A percentile compares a stretch with the other conserved stretches of the same genome.
These are phyloP conservation scores for Oncopeltus fasciatus DNA, from an alignment of 1,140 invertebrate genomes.

Conservation along the genomic window DNA sequence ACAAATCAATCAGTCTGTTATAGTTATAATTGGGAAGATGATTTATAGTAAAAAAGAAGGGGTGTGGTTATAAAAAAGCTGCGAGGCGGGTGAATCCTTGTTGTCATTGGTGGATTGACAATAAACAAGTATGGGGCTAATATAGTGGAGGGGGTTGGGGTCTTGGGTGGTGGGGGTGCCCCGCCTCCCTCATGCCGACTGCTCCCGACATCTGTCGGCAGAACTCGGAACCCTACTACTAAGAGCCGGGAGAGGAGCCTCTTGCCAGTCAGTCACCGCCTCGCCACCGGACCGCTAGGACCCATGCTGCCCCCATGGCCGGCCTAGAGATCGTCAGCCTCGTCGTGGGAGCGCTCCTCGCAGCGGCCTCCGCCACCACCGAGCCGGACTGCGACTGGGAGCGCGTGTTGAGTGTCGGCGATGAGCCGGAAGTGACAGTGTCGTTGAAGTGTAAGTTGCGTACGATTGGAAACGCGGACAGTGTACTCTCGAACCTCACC, in stretches of 20 bases:
- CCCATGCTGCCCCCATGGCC: conserved; percentile 5
- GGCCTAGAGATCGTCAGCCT: conserved; percentile 11
- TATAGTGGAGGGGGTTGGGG: background rate
- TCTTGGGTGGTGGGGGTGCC: background rate
- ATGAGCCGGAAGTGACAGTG: conserved; percentile 36
- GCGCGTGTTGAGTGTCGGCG: conserved; percentile 45
- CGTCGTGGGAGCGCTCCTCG: background rate
- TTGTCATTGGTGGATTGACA: conserved; percentile 7
- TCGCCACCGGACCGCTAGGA: background rate
- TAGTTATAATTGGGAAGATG: background rate
- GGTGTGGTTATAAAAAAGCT: no score
- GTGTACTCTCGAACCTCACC: conserved; percentile 50
- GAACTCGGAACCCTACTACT: background rate
- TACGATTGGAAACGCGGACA: conserved; percentile 52
- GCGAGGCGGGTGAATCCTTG: background rate
- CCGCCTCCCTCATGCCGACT: conserved; percentile 5
- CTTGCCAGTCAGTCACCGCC: background rate
- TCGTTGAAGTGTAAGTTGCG: conserved; percentile 51
- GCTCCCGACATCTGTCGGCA: conserved; percentile 12
- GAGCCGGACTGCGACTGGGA: conserved; percentile 28
- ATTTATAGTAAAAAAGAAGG: background rate
- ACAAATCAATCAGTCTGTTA: no score
- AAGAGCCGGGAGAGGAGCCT: background rate
- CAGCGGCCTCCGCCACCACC: background rate
- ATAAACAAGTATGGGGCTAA: conserved; percentile 5